A percentile compares a stretch with the other conserved stretches of the same genome.
Conservation (phyloP, 2,797 vertebrate genomes). For the Acanthurus tractus region DNA sequence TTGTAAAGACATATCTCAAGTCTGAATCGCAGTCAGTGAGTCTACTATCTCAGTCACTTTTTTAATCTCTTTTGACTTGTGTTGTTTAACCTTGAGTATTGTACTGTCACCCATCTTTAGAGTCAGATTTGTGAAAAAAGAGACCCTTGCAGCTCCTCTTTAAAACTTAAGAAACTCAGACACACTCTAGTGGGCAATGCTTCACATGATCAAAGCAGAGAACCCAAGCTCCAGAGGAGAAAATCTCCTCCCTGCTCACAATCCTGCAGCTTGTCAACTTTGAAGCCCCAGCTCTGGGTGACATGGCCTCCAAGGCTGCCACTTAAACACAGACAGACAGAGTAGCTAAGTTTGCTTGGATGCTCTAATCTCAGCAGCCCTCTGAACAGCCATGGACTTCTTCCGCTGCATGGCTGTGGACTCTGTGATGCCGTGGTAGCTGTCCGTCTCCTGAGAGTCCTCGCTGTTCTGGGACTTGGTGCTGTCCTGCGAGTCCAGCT, state of each 20-base stretch:
- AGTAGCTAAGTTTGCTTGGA: constrained; percentile 59
- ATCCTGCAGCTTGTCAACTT: constrained; percentile 51
- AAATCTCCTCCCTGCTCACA: constrained; percentile 45
- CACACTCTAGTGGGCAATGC: constrained; percentile 39
- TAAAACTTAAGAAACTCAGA: constrained; percentile 38
- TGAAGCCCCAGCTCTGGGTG: constrained; percentile 34
- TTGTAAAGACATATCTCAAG: constrained; percentile 16
- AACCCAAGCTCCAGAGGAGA: constrained; percentile 33
- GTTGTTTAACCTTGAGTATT: constrained; percentile 23
- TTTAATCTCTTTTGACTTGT: constrained; percentile 27
- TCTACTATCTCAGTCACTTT: background rate
- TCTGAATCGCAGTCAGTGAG: constrained; percentile 57
- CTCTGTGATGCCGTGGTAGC: constrained; percentile 69
- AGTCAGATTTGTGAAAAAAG: constrained; percentile 32
- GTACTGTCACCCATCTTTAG: constrained; percentile 24
- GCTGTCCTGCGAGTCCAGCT: constrained; percentile 86
- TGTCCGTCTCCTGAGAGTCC: constrained; percentile 80
- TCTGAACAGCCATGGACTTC: constrained; percentile 77
- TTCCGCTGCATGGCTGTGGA: constrained; percentile 63
- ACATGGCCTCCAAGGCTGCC: constrained; percentile 33
- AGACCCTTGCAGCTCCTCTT: constrained; percentile 36
- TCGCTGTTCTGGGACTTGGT: constrained; percentile 83
- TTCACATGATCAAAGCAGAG: constrained; percentile 48
- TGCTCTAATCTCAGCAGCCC: constrained; percentile 67
- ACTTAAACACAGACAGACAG: background rate